phyloP scores from a whole-genome alignment of 2,797 vertebrate genomes.

The Menidia menidia region DNA sequence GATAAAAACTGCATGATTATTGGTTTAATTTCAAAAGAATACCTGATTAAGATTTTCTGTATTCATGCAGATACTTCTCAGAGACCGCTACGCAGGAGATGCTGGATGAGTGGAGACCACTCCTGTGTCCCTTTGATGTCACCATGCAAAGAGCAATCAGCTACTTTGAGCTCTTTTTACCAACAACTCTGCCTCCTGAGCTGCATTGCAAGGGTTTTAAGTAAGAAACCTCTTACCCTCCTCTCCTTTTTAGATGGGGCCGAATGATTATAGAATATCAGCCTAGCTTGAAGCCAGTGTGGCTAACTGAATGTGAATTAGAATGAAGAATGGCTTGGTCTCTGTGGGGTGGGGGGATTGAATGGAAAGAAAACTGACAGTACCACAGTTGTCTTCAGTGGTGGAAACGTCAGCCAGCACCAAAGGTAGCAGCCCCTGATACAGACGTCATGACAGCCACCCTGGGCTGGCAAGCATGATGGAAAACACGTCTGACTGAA shows the following conservation, averaged over 20 bases:
- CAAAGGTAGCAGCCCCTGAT: constrained; percentile 15
- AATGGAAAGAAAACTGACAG: constrained; percentile 15
- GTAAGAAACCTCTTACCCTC: constrained; percentile 77
- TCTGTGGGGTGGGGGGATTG: not conserved
- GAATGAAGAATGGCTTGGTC: constrained; percentile 2
- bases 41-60: constrained; percentile 6
- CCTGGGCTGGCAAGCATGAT: constrained; percentile 24
- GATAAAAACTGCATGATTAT: not conserved
- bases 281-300: constrained; percentile 4
- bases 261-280: not conserved
- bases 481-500: constrained; percentile 23
- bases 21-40: not conserved
- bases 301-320: not conserved
- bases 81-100: constrained; percentile 92
- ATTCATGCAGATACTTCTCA: constrained; percentile 89
- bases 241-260: not conserved
- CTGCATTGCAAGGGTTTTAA: constrained; percentile 95
- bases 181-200: constrained; percentile 93
- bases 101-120: constrained; percentile 95
- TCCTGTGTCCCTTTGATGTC: constrained; percentile 97
- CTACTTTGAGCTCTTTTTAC: constrained; percentile 96
- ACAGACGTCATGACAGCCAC: constrained; percentile 19
- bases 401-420: constrained; percentile 1
- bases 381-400: constrained; percentile 2
- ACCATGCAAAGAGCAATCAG: constrained; percentile 98